These are phyloP conservation scores for Drosophila pseudoobscura DNA, from an alignment of 1,140 invertebrate genomes.

Conservation along the genomic window DNA sequence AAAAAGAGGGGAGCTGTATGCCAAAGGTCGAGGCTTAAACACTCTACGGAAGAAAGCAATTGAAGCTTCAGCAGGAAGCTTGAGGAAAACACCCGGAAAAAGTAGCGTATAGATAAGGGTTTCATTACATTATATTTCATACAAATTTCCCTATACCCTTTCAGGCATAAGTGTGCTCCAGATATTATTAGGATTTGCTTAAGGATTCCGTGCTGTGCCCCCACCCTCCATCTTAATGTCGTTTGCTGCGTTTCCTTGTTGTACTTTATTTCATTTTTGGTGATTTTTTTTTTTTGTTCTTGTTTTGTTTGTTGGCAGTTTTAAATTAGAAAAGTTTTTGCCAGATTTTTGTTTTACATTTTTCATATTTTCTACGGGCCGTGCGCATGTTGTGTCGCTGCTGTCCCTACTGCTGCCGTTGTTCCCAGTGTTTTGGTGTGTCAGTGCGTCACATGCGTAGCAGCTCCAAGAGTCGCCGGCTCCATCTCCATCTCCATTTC, in stretches of 20 bases:
- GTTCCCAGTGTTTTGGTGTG: conserved; percentile 40
- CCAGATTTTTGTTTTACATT: conserved; percentile 82
- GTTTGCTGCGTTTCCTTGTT: conserved; percentile 54
- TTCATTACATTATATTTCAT: too few relatives aligned
- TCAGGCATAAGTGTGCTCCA: conserved; percentile 34
- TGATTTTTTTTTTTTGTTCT: conserved; percentile 24
- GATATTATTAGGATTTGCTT: conserved; percentile 74
- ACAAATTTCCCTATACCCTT: conserved; percentile 1
- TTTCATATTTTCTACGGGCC: conserved; percentile 79
- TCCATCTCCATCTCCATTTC: conserved; percentile 20
- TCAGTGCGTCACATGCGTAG: conserved; percentile 68
- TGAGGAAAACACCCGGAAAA: background rate
- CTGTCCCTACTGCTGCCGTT: conserved; percentile 23
- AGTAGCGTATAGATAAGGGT: too few relatives aligned
- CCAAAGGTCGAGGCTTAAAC: too few relatives aligned
- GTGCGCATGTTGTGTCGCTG: conserved; percentile 70
- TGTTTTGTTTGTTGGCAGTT: conserved; percentile 69
- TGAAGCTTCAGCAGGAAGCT: too few relatives aligned
- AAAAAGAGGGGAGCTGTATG: conserved; percentile 2
- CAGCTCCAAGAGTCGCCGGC: conserved; percentile 32
- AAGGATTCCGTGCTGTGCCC: conserved; percentile 34
- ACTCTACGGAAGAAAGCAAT: too few relatives aligned
- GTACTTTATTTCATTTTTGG: conserved; percentile 62
- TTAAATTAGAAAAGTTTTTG: conserved; percentile 82
- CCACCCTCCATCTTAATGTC: conserved; percentile 45